Percentiles rank a stretch among this genome's conserved stretches.
Evolutionary conservation across 2,888 invertebrate species (phyloP).

Genomic region (Charanyca ferruginea): DNA sequence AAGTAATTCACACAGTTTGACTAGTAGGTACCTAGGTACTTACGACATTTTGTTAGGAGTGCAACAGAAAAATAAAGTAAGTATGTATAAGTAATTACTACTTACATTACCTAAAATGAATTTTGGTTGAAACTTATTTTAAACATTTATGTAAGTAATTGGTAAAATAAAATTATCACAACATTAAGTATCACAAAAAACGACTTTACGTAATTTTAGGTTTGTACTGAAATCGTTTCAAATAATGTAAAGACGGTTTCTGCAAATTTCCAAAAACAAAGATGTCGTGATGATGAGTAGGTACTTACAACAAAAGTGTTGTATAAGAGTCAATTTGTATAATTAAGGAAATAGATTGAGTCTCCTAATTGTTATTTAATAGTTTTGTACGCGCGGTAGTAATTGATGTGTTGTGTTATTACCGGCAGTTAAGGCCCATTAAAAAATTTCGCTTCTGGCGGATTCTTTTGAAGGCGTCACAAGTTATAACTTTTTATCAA

Average conservation of each 20-base stretch:
- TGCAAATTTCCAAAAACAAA: too few species aligned
- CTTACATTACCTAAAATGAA: too few species aligned
- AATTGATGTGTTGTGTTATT: slow-evolving; percentile 18
- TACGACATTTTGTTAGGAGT: too few species aligned
- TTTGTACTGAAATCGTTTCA: slow-evolving; percentile 1
- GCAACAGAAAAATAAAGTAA: too few species aligned
- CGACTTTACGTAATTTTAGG: too few species aligned
- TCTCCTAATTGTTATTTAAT: slow-evolving; percentile 44
- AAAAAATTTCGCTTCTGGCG: neutral
- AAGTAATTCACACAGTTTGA: too few species aligned
- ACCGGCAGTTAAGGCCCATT: neutral
- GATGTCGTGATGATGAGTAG: neutral
- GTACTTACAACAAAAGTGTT: neutral
- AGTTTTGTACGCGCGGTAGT: slow-evolving; percentile 13
- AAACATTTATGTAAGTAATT: too few species aligned
- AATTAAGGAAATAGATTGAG: slow-evolving; percentile 14
- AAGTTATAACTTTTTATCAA: slow-evolving; percentile 4
- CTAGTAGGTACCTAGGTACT: too few species aligned
- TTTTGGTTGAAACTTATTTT: too few species aligned
- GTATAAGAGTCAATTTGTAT: slow-evolving; percentile 3
- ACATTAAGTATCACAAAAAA: too few species aligned
- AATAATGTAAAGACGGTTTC: neutral
- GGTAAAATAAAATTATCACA: slow-evolving; percentile 16
- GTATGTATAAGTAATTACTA: too few species aligned
- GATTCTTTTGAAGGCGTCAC: slow-evolving; percentile 18